Conservation (phyloP, 2,888 invertebrate species). For the Andrena trimmerana region DNA sequence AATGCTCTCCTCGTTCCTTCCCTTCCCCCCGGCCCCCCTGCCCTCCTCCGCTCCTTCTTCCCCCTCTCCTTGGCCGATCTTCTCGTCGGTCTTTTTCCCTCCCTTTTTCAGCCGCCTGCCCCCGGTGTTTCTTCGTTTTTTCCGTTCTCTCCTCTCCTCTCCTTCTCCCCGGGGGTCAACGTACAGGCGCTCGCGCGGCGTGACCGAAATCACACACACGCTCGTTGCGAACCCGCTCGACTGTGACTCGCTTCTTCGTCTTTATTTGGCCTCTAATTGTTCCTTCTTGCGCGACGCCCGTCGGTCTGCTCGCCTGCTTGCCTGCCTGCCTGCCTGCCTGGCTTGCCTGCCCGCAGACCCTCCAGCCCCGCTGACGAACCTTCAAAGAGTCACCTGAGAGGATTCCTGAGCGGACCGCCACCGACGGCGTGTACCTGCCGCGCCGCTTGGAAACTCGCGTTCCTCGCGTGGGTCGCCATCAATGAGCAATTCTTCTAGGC, state of each 20-base stretch:
- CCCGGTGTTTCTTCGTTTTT: conserved; percentile 50
- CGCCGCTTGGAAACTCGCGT: conserved; percentile 37
- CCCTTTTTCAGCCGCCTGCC: conserved; percentile 58
- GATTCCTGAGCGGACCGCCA: conserved; percentile 26
- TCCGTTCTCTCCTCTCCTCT: conserved; percentile 58
- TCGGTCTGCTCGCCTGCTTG: conserved; percentile 56
- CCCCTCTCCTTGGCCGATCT: conserved; percentile 26
- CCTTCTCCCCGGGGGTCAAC: conserved; percentile 80
- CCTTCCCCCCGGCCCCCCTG: conserved; percentile 34
- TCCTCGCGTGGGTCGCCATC: not conserved
- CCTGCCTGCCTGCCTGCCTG: not conserved
- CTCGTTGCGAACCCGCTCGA: conserved; percentile 82
- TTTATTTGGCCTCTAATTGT: conserved; percentile 81
- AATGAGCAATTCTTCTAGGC: conserved; percentile 29
- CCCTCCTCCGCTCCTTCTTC: conserved; percentile 25
- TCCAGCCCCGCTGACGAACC: conserved; percentile 49
- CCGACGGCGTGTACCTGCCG: conserved; percentile 25
- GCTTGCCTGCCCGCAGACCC: conserved; percentile 10
- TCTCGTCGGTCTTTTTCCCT: conserved; percentile 54
- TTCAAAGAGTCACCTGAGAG: conserved; percentile 53
- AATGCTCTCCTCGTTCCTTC: conserved; percentile 64
- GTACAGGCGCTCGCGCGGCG: conserved; percentile 83
- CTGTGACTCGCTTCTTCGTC: conserved; percentile 80
- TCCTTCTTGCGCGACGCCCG: conserved; percentile 73
- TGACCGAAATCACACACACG: conserved; percentile 84